Evolutionary conservation across 2,113 vertebrate species (phyloP).

Genomic region (Cygnus atratus): DNA sequence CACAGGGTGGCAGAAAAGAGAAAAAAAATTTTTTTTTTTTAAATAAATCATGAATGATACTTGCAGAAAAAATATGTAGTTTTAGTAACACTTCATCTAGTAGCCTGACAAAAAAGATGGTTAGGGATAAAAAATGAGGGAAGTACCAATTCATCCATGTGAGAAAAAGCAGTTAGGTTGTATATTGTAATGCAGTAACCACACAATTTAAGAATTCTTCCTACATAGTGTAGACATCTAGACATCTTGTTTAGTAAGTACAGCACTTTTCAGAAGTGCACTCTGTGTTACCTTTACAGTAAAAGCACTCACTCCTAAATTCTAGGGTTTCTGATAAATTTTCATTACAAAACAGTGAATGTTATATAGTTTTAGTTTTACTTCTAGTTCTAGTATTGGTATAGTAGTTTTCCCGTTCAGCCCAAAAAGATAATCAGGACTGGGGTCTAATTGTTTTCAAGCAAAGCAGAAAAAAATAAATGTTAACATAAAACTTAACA

Average conservation of each 20-base stretch:
- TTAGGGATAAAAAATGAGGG: neutral
- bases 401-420: neutral
- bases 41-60: neutral
- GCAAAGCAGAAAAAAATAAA: neutral
- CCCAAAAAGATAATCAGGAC: neutral
- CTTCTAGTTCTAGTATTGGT: neutral
- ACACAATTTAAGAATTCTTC: neutral
- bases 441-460: neutral
- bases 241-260: neutral
- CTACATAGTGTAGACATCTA: neutral
- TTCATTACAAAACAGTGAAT: neutral
- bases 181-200: neutral
- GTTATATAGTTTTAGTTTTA: neutral
- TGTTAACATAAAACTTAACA: neutral
- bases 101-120: neutral
- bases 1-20: conserved; percentile 39
- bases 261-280: neutral
- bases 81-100: neutral
- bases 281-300: neutral
- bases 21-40: neutral
- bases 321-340: neutral
- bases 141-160: neutral
- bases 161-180: neutral
- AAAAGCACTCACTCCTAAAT: rapidly evolving
- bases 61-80: neutral